Base-by-base conservation (phyloP, 2,113 vertebrate genomes). In the Antechinus stuartii region DNA sequence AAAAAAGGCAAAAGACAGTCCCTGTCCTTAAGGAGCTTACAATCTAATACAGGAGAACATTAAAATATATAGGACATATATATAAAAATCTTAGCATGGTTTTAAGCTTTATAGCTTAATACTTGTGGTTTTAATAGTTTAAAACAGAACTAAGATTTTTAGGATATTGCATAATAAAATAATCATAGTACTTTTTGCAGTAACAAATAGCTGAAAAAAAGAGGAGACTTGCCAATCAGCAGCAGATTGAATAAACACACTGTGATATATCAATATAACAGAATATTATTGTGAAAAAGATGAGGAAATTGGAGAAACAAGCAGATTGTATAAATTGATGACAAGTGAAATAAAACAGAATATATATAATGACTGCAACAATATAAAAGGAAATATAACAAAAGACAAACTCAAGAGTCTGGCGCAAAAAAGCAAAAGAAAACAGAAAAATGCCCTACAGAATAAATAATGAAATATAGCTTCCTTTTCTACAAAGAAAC, bases 1-100 rank as follows among this genome's bases (percentile, higher is more conserved):
- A 76, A 68, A 76, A n/a, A 16, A 76, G 6, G 14, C 14, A n/a
- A 76, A 76, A n/a, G 14, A 76, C 4, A 76, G 30, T 76, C 35
- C 14, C 35, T n/a, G 4, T 6, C 35, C 35, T 76, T 35, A 76
- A 76, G 35, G 14, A 76, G 35, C 12, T 76, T 76, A n/a, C 14
- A 76, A 7, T n/a, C 30, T n/a, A 76, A n/a, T 8, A n/a, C 14
- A 2, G 9, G 68, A n/a, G 35, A 76, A n/a, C n/a, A 68, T 76
- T 76, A 19, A n/a, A n/a, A 76, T 3, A 76, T 76, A 19, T 8
- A 76, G 16, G 5, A 5, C 1, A 22, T 76, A n/a, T 76, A n/a
- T 1, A 35, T 49, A n/a, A n/a, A n/a, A n/a, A 1, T 6, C 0
- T n/a, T n/a, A n/a, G 16, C 16, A n/a, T 3, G 16, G 1, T 76